Conservation (phyloP, 2,888 invertebrate genomes). For the Panopea generosa region DNA sequence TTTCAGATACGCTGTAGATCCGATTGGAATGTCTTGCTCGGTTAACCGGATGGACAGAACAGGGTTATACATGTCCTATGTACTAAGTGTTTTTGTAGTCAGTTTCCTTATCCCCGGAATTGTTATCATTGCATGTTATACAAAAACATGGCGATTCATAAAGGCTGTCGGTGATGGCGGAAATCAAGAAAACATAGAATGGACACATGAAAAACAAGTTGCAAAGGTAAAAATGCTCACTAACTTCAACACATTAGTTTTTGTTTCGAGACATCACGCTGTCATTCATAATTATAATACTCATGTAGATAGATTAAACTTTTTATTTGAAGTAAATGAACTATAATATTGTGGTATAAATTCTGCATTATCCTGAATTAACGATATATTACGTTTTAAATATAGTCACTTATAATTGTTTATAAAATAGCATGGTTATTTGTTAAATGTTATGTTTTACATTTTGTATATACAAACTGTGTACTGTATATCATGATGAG, state of each 20-base stretch:
- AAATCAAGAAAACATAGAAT: slow-evolving; percentile 62
- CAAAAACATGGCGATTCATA: slow-evolving; percentile 56
- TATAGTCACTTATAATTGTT: no score
- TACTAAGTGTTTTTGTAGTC: slow-evolving; percentile 38
- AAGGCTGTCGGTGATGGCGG: slow-evolving; percentile 54
- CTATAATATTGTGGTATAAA: neutral
- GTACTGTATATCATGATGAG: neutral
- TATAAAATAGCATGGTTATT: no score
- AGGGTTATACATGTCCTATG: slow-evolving; percentile 36
- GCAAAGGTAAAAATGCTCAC: slow-evolving; percentile 64
- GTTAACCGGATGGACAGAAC: slow-evolving; percentile 38
- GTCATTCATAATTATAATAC: no score
- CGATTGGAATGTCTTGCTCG: slow-evolving; percentile 39
- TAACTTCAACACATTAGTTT: no score
- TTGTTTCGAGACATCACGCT: no score
- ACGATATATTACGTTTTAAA: no score
- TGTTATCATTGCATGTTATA: slow-evolving; percentile 52
- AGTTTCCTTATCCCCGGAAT: slow-evolving; percentile 48
- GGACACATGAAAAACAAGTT: slow-evolving; percentile 66
- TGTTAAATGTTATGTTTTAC: no score
- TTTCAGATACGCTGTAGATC: slow-evolving; percentile 60
- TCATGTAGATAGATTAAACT: no score
- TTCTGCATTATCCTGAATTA: no score
- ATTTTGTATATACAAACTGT: neutral
- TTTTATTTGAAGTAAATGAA: neutral